Conservation (phyloP, 1,140 invertebrate species). For the Drosophila pseudoananassae region DNA sequence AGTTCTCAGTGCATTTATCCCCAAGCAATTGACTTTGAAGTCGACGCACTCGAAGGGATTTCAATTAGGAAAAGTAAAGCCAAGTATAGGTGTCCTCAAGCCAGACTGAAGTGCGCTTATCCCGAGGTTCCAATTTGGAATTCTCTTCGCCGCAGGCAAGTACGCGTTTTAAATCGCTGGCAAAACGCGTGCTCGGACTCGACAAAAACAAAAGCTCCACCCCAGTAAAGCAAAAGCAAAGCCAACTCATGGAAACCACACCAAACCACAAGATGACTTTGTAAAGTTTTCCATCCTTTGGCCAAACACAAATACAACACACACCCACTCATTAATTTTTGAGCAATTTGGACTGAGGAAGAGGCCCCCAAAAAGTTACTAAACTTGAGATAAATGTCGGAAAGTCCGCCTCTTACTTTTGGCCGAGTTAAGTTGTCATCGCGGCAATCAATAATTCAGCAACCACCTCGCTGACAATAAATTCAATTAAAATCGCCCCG, state of each 20-base stretch:
- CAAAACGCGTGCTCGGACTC: slow-evolving; percentile 47
- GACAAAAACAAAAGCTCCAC: slow-evolving; percentile 11
- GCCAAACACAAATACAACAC: slow-evolving; percentile 16
- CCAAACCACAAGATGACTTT: slow-evolving; percentile 25
- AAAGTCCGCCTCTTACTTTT: neutral
- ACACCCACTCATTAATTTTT: slow-evolving; percentile 65
- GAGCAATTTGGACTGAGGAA: slow-evolving; percentile 10
- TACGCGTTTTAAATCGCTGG: slow-evolving; percentile 13
- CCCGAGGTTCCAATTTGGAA: slow-evolving; percentile 14
- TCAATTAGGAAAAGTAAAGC: slow-evolving; percentile 40
- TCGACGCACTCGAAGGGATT: slow-evolving; percentile 44
- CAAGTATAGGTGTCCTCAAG: slow-evolving; percentile 14
- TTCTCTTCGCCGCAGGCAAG: neutral
- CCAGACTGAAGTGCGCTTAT: neutral
- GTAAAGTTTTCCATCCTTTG: slow-evolving; percentile 38
- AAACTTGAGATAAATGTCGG: slow-evolving; percentile 63
- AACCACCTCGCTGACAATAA: slow-evolving; percentile 43
- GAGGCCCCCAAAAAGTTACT: slow-evolving; percentile 43
- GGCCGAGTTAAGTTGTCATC: slow-evolving; percentile 53
- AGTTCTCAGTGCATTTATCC: slow-evolving; percentile 30
- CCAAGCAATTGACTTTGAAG: slow-evolving; percentile 52
- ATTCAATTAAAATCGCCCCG: slow-evolving; percentile 69
- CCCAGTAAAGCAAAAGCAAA: neutral
- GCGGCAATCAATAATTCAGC: slow-evolving; percentile 65
- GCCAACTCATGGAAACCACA: slow-evolving; percentile 8